Base-by-base conservation (phyloP, 2,888 invertebrate genomes). In the Ctenicera cuprea region DNA sequence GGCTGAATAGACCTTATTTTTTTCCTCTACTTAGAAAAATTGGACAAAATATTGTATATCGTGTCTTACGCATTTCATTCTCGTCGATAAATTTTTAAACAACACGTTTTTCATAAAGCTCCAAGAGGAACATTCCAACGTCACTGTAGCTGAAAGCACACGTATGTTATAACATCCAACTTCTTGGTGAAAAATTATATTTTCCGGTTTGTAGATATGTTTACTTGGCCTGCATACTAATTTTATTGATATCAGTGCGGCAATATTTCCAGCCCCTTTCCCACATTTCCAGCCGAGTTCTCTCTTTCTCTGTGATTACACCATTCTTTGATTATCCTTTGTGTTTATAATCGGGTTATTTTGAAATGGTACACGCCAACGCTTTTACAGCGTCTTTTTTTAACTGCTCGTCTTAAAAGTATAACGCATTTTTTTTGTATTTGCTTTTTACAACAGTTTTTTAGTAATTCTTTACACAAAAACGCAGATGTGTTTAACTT, bases 321-420 rank as follows among this genome's bases (percentile, higher is more conserved):
- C 63, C 14, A 57, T 73, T 61, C 70, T 74, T 61, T 66, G 74
- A 74, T 63, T 66, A 71, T 67, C 71, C 66, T 71, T 71, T 71
- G 73, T 75, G 50, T 72, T 52, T 38, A 65, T 69, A 75, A 75
- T 75, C 72, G 66, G 61, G 69, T 75, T 75, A 75, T 75, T 75
- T 75, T 70, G 52, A 62, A 73, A 68, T 69, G 61, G 57, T 75
- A 52, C 75, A 69, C 72, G 73, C 75, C 72, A 75, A 75, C 73
- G 75, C 75, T 65, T 75, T 72, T 73, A 45, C 14, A 64, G 54
- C 43, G 14, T 66, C 66, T 65, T 73, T 75, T 75, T 64, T 71
- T 65, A 62, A 63, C 68, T 52, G 30, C 26, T 38, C 54, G 37
- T 68, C 67, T 62, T 73, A 62, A 67, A 69, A 73, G 68, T 73